Conservation (phyloP, 1,140 invertebrate species). For the Drosophila kurseongensis region DNA sequence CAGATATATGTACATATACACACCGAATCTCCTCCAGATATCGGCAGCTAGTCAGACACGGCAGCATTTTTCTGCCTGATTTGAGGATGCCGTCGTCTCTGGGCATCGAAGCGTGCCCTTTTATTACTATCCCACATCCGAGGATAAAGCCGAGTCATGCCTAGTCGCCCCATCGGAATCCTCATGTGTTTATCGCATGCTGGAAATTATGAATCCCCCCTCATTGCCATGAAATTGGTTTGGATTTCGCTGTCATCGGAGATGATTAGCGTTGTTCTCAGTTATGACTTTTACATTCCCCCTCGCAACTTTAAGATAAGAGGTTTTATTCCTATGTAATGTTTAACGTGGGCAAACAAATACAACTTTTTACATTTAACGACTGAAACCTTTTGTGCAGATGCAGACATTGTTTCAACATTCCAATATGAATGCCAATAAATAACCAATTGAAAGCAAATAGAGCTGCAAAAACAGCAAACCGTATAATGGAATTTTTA, state of each 20-base stretch:
- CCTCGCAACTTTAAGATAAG: neutral
- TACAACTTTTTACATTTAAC: neutral
- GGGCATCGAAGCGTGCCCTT: conserved; percentile 73
- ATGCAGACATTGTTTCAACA: conserved; percentile 1
- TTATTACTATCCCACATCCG: conserved; percentile 64
- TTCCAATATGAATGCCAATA: conserved; percentile 52
- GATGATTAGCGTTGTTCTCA: conserved; percentile 13
- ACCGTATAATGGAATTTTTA: conserved; percentile 68
- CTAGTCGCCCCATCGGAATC: conserved; percentile 6
- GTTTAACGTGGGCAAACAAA: no score
- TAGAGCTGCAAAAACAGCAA: conserved; percentile 45
- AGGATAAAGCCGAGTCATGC: conserved; percentile 51
- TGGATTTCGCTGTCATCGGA: conserved; percentile 1
- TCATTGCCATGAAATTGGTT: conserved; percentile 27
- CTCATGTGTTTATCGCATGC: conserved; percentile 51
- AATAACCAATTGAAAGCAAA: conserved; percentile 73
- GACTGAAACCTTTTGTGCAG: neutral
- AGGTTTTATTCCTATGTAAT: no score
- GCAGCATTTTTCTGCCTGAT: conserved; percentile 80
- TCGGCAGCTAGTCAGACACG: conserved; percentile 72
- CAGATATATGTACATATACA: conserved; percentile 21
- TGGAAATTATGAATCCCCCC: conserved; percentile 61
- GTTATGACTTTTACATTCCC: neutral
- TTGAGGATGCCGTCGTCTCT: conserved; percentile 57
- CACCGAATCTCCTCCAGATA: conserved; percentile 9